Evolutionary conservation across 2,888 invertebrate species (phyloP), one percentile per base, ranked within the genome.

Genomic region (Prosopocoilus inquinatus): DNA sequence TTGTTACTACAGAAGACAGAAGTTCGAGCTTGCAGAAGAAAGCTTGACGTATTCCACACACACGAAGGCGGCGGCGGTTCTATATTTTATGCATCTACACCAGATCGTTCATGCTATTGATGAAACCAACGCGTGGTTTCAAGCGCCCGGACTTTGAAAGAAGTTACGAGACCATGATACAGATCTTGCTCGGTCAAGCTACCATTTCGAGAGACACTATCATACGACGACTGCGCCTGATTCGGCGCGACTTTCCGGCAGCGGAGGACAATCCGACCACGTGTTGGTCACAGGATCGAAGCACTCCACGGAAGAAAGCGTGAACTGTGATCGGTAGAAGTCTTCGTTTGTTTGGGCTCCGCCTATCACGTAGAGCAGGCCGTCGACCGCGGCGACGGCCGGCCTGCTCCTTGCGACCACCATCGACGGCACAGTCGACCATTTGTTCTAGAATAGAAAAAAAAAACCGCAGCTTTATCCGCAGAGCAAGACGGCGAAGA

Each of bases 161-260:
- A 28, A 28, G 20, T 28, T 28, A 28, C 20, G 20, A 28, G 5
- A n/a, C n/a, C n/a, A n/a, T n/a, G n/a, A 28, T 28, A 28, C 20
- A 28, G 20, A 28, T 28, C 20, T 5, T 28, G 20, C 7, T 28
- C 20, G 20, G 4, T 28, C 20, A 28, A 28, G 20, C 20, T 28
- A 28, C 7, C 20, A 28, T 28, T 16, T 28, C 38, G 5, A 38
- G 16, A 9, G 8, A 15, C 41, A 16, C 13, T 50, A 52, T 56
- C 56, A 57, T 53, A 62, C 59, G 70, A 92, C 88, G 54, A 91
- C 89, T 59, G 91, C 91, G 57, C 91, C 92, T 43, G 93, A 92
- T 78, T 94, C 94, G 50, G 92, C 90, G 61, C 94, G 84, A 66
- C 90, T 89, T 71, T 89, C 88, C 16, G 92, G 91, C 72, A 95